Evolutionary conservation across 2,888 invertebrate species (phyloP).

Genomic region (Rosalia funebris): DNA sequence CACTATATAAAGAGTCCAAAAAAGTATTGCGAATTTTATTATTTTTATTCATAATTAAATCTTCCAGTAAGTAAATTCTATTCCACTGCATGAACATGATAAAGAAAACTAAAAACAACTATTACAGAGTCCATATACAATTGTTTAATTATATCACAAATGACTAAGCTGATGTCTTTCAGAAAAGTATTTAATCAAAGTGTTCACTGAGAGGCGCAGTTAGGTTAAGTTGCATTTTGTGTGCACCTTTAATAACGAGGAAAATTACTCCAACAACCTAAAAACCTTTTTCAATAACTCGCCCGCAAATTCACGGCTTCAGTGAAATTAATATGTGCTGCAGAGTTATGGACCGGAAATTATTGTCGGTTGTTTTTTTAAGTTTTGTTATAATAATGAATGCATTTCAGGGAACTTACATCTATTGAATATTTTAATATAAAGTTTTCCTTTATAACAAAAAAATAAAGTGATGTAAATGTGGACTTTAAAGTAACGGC

Average conservation of each 20-base stretch:
- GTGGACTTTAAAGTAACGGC: too few species aligned
- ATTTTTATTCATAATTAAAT: too few species aligned
- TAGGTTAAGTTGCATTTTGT: conserved; percentile 27
- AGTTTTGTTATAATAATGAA: background rate
- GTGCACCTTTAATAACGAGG: conserved; percentile 28
- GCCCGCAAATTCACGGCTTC: background rate
- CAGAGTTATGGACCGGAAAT: background rate
- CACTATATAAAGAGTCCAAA: too few species aligned
- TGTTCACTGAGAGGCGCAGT: conserved; percentile 20
- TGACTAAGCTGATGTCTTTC: too few species aligned
- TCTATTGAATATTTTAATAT: background rate
- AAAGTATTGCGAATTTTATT: too few species aligned
- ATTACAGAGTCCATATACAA: too few species aligned
- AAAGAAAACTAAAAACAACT: too few species aligned
- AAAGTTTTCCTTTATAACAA: too few species aligned
- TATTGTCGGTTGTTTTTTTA: background rate
- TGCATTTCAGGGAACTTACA: background rate
- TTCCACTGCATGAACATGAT: too few species aligned
- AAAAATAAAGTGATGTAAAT: too few species aligned
- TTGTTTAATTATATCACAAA: too few species aligned
- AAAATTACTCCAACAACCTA: conserved; percentile 19
- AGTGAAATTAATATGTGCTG: background rate
- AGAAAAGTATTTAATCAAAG: conserved; percentile 18
- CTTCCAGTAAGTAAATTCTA: too few species aligned
- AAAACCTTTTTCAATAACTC: background rate